phyloP scores from a whole-genome alignment of 2,113 vertebrate genomes.

The Meriones unguiculatus region DNA sequence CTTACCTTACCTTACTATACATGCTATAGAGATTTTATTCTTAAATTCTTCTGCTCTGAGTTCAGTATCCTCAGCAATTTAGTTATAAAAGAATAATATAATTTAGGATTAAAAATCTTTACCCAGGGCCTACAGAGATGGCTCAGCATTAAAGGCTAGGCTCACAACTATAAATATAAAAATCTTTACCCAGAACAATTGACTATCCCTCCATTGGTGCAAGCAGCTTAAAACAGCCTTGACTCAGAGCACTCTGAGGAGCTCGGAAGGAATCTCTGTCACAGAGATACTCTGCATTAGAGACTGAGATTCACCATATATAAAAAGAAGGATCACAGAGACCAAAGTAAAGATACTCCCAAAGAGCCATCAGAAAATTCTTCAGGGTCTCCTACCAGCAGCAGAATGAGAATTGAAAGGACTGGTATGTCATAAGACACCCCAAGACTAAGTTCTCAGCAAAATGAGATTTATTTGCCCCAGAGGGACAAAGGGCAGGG shows the following conservation, averaged over 20 bases:
- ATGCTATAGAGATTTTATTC: neutral
- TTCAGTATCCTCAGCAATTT: constrained; percentile 29
- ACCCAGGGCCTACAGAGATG: neutral
- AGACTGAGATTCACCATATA: constrained; percentile 18
- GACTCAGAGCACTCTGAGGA: constrained; percentile 9
- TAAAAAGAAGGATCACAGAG: neutral
- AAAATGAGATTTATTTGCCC: neutral
- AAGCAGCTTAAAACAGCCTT: neutral
- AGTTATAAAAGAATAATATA: neutral
- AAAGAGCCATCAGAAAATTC: neutral
- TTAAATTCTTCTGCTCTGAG: neutral
- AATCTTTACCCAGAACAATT: constrained; percentile 6
- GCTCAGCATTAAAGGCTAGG: too few relatives aligned
- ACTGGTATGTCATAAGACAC: neutral
- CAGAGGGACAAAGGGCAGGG: neutral
- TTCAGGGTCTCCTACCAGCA: neutral
- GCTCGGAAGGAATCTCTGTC: constrained; percentile 3
- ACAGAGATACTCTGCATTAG: constrained; percentile 17
- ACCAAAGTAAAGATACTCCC: neutral
- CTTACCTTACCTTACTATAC: neutral
- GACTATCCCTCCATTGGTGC: neutral
- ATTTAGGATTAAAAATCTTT: constrained; percentile 27
- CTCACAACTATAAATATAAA: neutral
- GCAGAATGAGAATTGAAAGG: neutral
- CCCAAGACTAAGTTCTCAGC: neutral